Percentiles rank a stretch among this genome's conserved stretches.
phyloP scores from a whole-genome alignment of 1,140 invertebrate species.

The Hyposmocoma kahamanoa region DNA sequence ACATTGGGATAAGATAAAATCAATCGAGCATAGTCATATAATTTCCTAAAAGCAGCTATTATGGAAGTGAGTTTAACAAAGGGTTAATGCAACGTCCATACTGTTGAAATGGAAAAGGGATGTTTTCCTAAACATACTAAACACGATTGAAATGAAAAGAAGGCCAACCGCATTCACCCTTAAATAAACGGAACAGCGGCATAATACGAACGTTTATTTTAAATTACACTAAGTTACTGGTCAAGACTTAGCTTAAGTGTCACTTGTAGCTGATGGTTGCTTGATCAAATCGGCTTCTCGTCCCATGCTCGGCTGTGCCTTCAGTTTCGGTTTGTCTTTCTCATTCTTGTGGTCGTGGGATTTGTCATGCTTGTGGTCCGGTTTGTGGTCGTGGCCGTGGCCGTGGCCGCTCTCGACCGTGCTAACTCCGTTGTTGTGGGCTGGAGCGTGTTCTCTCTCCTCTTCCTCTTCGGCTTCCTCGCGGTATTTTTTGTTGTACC shows the following conservation, averaged over 20 bases:
- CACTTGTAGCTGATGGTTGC: conserved; percentile 52
- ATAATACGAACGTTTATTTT: conserved; percentile 13
- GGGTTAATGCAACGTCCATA: no score
- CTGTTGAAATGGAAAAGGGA: no score
- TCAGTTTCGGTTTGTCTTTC: conserved; percentile 38
- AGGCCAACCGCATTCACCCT: no score
- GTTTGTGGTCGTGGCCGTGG: conserved; percentile 2
- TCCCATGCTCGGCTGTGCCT: conserved; percentile 48
- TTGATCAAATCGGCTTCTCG: conserved; percentile 49
- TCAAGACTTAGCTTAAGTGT: conserved; percentile 41
- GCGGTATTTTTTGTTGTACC: conserved; percentile 46
- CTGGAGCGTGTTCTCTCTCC: conserved; percentile 15
- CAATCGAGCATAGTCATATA: no score
- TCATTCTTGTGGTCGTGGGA: conserved; percentile 12
- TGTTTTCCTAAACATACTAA: no score
- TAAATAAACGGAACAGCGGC: conserved; percentile 7
- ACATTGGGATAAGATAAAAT: no score
- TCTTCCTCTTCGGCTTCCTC: conserved; percentile 38
- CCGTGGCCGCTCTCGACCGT: conserved; percentile 37
- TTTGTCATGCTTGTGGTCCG: conserved; percentile 13
- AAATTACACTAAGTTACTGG: conserved; percentile 15
- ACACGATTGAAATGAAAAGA: no score
- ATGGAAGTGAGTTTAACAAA: no score
- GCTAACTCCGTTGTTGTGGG: conserved; percentile 45
- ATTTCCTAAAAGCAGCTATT: no score